Evolutionary conservation across 2,888 invertebrate species (phyloP).

Genomic region (Vesta saturnalis): DNA sequence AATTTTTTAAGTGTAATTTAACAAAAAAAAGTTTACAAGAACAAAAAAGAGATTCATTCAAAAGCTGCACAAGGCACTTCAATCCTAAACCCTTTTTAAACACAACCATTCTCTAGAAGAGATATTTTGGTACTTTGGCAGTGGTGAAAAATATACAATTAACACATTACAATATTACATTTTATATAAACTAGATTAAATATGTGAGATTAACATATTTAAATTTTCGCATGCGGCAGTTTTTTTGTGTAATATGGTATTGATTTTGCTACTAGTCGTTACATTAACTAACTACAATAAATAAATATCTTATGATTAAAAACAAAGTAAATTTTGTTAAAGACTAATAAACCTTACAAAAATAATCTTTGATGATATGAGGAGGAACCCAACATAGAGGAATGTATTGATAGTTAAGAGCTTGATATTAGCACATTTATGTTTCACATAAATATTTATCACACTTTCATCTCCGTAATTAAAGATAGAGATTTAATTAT

Average conservation of each 20-base stretch:
- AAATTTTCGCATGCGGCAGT: conserved; percentile 1
- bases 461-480: conserved; percentile 33
- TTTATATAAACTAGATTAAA: background rate
- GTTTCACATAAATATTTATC: conserved; percentile 44
- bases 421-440: conserved; percentile 38
- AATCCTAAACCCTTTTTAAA: conserved; percentile 13
- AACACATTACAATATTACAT: no score
- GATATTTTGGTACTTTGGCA: conserved; percentile 7
- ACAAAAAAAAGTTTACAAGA: background rate
- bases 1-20: background rate
- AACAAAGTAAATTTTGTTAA: conserved; percentile 3
- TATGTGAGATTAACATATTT: background rate
- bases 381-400: conserved; percentile 33
- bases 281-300: background rate
- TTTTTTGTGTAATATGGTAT: no score
- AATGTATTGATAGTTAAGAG: conserved; percentile 31
- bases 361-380: conserved; percentile 35
- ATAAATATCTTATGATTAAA: conserved; percentile 11
- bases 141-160: conserved; percentile 11
- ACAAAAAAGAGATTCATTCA: background rate
- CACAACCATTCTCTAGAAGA: conserved; percentile 9
- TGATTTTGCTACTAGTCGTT: background rate
- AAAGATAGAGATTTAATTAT: conserved; percentile 17
- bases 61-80: conserved; percentile 30
- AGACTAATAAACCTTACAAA: conserved; percentile 27